Base-by-base conservation (phyloP, 2,888 invertebrate species). In the Pachydiplax longipennis region DNA sequence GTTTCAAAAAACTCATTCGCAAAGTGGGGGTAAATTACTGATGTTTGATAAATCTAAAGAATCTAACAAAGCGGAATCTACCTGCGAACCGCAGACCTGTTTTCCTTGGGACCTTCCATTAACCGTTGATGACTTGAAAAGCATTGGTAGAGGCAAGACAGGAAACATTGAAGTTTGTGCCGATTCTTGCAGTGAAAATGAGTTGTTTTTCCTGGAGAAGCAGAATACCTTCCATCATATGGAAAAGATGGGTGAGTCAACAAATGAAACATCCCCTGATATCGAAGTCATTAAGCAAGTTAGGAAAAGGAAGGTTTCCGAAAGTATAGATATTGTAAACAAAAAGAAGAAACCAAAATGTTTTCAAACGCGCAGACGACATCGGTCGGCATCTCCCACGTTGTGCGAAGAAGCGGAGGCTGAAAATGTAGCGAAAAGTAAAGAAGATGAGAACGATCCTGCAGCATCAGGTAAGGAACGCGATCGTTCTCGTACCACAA, bases 51-150 rank as follows among this genome's bases (percentile, higher is more conserved):
- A 87, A 87, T 35, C 22, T 37, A 61, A 87, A 2, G 18, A 87
- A 15, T 35, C 83, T 13, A 25, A 15, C 40, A 37, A 31, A 12
- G 35, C 87, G 35, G 37, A 35, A 65, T 65, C 58, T 87, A 37
- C 87, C 2, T 37, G 35, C 10, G 58, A 87, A 61, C 35, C 61
- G 12, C 31, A 90, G 35, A 35, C 90, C 5, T 81, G 80, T n/a
- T 90, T 90, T 81, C 90, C 15, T 18, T 81, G 81, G 58, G 90
- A 90, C 53, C 80, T 90, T 8, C 90, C 80, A 5, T 81, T 90
- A 53, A 90, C 90, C 18, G 80, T 80, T 5, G 90, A 90, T 25
- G 90, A 90, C 48, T 90, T 80, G 53, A 90, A 90, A 90, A 81
- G 58, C 0, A 90, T 90, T 5, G 80, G 90, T 13, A 81, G 80